Evolutionary conservation across 2,797 vertebrate genomes (phyloP).

Genomic region (Numenius phaeopus): DNA sequence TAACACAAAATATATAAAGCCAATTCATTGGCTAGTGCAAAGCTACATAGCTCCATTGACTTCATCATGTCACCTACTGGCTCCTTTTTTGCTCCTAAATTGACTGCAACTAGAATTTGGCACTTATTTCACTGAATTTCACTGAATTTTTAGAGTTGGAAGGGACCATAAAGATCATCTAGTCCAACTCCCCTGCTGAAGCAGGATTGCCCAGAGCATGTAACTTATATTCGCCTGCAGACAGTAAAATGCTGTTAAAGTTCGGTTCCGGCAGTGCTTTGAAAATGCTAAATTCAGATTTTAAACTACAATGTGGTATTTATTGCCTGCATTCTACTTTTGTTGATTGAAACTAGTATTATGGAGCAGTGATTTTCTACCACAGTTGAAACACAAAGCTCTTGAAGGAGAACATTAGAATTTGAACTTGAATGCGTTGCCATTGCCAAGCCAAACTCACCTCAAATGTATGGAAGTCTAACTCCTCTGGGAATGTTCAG

Average conservation of each 20-base stretch:
- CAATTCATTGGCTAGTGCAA: not conserved
- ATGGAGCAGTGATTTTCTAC: not conserved
- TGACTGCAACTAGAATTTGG: not conserved
- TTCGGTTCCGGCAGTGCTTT: not conserved
- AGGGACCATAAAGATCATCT: no score
- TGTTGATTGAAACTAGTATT: not conserved
- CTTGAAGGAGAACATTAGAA: not conserved
- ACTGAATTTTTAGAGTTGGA: no score
- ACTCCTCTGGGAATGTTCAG: not conserved
- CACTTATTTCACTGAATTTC: not conserved
- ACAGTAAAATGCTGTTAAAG: not conserved
- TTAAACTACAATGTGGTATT: not conserved
- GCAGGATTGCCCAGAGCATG: no score
- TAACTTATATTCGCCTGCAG: not conserved
- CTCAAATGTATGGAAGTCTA: not conserved
- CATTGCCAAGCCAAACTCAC: not conserved
- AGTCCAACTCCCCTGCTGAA: no score
- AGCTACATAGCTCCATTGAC: not conserved
- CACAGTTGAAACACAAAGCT: not conserved
- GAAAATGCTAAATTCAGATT: not conserved
- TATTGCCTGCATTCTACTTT: not conserved
- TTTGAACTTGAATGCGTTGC: not conserved
- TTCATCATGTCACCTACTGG: not conserved
- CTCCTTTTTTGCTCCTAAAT: not conserved
- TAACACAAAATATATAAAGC: not conserved